These are phyloP conservation scores for Enteromius anoplus DNA, from an alignment of 2,797 vertebrate species.

Conservation along the genomic window DNA sequence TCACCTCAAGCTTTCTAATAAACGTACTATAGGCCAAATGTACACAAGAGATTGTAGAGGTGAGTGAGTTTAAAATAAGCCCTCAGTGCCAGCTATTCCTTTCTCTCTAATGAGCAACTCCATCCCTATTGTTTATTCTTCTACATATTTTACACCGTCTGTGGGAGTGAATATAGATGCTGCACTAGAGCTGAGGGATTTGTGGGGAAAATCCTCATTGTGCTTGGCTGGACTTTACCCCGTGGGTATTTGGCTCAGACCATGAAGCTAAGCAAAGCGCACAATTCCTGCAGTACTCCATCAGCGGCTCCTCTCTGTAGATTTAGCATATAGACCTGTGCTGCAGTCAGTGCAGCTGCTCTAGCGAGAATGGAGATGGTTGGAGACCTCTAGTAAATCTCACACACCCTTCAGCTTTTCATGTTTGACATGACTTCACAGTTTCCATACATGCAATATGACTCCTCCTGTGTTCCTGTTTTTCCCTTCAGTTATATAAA, in stretches of 20 bases:
- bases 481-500: constrained; percentile 10
- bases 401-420: neutral
- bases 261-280: constrained; percentile 10
- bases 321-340: neutral
- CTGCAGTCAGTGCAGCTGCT: neutral
- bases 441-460: neutral
- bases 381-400: constrained; percentile 3
- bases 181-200: constrained; percentile 20
- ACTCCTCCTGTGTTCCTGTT: neutral
- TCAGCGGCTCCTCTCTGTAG: constrained; percentile 3
- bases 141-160: constrained; percentile 7
- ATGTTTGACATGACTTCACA: neutral
- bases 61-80: constrained; percentile 26
- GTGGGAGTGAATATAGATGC: constrained; percentile 28
- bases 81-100: constrained; percentile 3
- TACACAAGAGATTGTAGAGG: neutral
- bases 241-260: constrained; percentile 17
- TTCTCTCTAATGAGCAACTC: constrained; percentile 17
- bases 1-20: constrained; percentile 27
- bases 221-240: constrained; percentile 28
- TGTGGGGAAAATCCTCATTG: constrained; percentile 32
- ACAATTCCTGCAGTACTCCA: constrained; percentile 33
- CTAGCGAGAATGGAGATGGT: neutral
- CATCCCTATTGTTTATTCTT: constrained; percentile 23
- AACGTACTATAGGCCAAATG: neutral